Evolutionary conservation across 2,888 invertebrate genomes (phyloP).

Genomic region (Mactromeris polynyma): DNA sequence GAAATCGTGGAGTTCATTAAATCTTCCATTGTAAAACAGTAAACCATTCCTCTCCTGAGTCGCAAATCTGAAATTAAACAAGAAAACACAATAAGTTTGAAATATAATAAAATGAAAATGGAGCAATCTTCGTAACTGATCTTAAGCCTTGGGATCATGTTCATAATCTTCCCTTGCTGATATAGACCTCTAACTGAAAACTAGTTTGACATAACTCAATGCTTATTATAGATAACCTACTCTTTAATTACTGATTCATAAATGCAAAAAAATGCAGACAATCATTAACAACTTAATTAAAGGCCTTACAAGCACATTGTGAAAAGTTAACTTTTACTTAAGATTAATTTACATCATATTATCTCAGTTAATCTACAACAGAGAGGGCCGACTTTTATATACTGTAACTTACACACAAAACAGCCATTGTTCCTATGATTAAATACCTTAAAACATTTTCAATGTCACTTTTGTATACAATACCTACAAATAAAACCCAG

Average conservation of each 20-base stretch:
- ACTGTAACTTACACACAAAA: not conserved
- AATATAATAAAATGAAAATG: not conserved
- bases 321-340: not conserved
- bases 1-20: slow-evolving; percentile 98
- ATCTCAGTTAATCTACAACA: not conserved
- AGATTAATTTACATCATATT: not conserved
- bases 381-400: not conserved
- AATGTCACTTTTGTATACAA: slow-evolving; percentile 14
- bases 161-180: not conserved
- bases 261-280: not conserved
- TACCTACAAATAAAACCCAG: not conserved
- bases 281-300: not conserved
- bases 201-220: not conserved
- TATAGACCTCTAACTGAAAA: not conserved
- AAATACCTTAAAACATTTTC: not conserved
- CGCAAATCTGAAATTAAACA: slow-evolving; percentile 91
- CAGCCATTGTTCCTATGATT: not conserved
- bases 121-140: not conserved
- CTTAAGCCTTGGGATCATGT: not conserved
- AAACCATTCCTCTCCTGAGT: slow-evolving; percentile 94
- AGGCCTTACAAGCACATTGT: not conserved
- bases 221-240: not conserved
- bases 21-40: slow-evolving; percentile 97
- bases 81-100: slow-evolving; percentile 1
- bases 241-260: not conserved